Evolutionary conservation across 2,113 vertebrate genomes (phyloP).

Genomic region (Mastomys coucha): DNA sequence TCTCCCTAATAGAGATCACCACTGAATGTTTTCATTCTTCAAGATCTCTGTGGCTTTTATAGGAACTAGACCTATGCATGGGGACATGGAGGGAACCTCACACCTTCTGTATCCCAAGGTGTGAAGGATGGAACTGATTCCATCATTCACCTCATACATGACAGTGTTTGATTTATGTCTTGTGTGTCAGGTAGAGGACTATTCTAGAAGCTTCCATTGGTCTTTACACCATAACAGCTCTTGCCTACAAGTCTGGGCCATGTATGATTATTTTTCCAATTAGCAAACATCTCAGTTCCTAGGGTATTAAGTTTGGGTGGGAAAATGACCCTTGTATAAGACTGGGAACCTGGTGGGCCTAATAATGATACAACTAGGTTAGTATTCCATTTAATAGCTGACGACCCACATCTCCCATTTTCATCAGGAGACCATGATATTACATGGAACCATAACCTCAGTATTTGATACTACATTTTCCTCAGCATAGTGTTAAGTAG

Average conservation of each 20-base stretch:
- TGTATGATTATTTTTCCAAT: neutral
- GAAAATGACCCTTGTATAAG: neutral
- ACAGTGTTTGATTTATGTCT: neutral
- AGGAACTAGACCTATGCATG: neutral
- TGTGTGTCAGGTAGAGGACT: no score
- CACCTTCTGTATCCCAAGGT: neutral
- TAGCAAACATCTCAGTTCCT: neutral
- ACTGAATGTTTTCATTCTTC: neutral
- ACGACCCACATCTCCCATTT: neutral
- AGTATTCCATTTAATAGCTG: neutral
- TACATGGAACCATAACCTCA: neutral
- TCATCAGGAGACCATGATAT: neutral
- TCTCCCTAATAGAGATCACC: neutral
- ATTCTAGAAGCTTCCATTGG: neutral
- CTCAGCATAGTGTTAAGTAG: neutral
- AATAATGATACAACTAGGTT: neutral
- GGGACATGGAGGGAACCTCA: neutral
- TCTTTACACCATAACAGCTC: neutral
- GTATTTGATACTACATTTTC: neutral
- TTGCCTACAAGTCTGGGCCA: neutral
- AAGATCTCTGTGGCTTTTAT: neutral
- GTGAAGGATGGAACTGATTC: neutral
- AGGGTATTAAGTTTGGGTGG: neutral
- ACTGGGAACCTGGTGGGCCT: neutral
- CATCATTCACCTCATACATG: neutral